Conservation (phyloP, 2,888 invertebrate species). For the Drosophila aldrichi region DNA sequence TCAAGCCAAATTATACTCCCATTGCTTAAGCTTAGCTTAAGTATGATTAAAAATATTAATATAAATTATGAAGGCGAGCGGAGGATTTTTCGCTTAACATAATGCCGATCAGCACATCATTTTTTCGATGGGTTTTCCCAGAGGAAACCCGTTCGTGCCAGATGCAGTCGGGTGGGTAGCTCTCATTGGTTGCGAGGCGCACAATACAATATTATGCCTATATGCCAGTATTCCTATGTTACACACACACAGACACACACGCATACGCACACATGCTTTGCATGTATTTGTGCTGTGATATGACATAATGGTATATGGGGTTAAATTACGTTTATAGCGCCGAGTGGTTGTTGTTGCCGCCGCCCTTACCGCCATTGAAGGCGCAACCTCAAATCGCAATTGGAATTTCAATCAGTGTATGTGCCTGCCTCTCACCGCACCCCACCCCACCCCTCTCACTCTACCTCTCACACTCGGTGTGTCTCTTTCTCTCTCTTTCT, state of each 20-base stretch:
- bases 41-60: not conserved
- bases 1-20: not conserved
- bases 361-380: conserved; percentile 39
- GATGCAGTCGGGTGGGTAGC: conserved; percentile 29
- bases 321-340: conserved; percentile 45
- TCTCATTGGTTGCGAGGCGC: conserved; percentile 37
- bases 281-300: conserved; percentile 13
- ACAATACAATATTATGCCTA: not conserved
- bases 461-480: not conserved
- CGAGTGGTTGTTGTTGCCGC: conserved; percentile 49
- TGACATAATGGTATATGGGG: conserved; percentile 47
- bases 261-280: not conserved
- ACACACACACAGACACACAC: not conserved
- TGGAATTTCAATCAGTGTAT: conserved; percentile 20
- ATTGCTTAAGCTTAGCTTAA: not conserved
- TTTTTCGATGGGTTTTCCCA: conserved; percentile 1
- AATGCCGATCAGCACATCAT: not conserved
- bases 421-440: not conserved
- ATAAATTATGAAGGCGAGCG: not conserved
- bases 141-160: not conserved
- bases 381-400: conserved; percentile 14
- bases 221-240: not conserved
- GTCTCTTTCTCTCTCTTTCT: not conserved
- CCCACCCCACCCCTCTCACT: too few relatives aligned
- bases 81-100: not conserved